Percentiles rank a stretch among this genome's conserved stretches.
phyloP scores from a whole-genome alignment of 1,140 invertebrate genomes.

The Drosophila suzukii region DNA sequence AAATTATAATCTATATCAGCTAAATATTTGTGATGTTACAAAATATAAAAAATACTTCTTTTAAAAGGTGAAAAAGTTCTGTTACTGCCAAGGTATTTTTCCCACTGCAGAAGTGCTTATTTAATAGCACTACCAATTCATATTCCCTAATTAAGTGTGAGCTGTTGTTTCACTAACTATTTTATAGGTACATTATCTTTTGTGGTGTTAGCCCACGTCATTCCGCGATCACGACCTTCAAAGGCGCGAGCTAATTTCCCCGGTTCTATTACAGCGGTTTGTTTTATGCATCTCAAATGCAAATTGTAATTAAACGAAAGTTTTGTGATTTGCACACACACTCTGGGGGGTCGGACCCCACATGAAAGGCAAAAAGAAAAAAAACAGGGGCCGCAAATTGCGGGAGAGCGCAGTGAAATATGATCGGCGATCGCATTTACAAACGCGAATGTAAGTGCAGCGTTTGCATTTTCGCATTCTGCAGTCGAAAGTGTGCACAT shows the following conservation, averaged over 20 bases:
- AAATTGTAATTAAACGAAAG: conserved; percentile 72
- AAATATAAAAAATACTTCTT: background rate
- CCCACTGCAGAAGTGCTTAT: background rate
- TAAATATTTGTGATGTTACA: too few species aligned
- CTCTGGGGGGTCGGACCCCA: conserved; percentile 63
- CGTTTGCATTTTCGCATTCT: conserved; percentile 53
- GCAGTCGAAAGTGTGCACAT: conserved; percentile 62
- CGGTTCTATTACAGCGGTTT: conserved; percentile 50
- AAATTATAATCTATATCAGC: too few species aligned
- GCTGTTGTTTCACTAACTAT: conserved; percentile 15
- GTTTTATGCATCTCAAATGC: conserved; percentile 67
- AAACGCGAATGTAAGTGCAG: conserved; percentile 70
- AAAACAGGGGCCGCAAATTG: conserved; percentile 10
- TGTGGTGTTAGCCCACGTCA: background rate
- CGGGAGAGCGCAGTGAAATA: conserved; percentile 66
- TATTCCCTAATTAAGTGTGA: conserved; percentile 1
- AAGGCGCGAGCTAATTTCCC: conserved; percentile 19
- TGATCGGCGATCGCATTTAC: conserved; percentile 78
- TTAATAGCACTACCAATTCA: background rate
- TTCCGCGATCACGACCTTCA: conserved; percentile 38
- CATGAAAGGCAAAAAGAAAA: conserved; percentile 19
- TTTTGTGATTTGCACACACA: conserved; percentile 49
- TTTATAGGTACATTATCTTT: conserved; percentile 11
- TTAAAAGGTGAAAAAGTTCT: background rate
- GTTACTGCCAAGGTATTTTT: background rate